Evolutionary conservation across 2,113 vertebrate genomes (phyloP), one percentile per base, ranked within the genome.

Genomic region (Acrocephalus arundinaceus): DNA sequence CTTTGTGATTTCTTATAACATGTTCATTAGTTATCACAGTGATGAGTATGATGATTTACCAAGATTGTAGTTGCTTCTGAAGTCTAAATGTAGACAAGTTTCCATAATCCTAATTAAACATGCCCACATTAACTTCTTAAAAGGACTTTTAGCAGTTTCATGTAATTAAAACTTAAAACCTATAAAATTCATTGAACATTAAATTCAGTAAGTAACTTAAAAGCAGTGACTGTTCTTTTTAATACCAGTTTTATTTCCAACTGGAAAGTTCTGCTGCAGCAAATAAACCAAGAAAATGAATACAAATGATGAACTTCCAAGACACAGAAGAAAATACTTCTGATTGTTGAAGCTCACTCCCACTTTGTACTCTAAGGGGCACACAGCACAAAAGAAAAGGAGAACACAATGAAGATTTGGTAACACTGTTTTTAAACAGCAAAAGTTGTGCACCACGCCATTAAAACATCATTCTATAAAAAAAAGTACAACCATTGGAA

Each of bases 401-500:
- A 71, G 12, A 46, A 30, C 4, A 18, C 51, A 70, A 45, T 12
- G 35, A 91, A 85, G 58, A 92, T 54, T 86, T 79, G 39, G 48
- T 87, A 89, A 90, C 25, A 66, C 30, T 18, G 1, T 39, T 92
- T 93, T 80, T 93, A 62, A 84, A 85, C 33, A 90, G 63, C 14
- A 73, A 19, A 96, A 95, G 87, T 95, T 94, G 88, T 16, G 12
- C 41, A 93, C 71, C 68, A 72, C 0, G 0, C 35, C 66, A 6
- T 67, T 91, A 95, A 92, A 94, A 89, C 6, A 81, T 24, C 62
- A 86, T 94, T 91, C 78, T 62, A n/a, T 33, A 80, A 89, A 83
- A 39, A 39, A 73, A 96, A 74, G 87, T 83, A 77, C 10, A 9
- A 4, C 51, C 59, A 79, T 52, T 17, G 13, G 58, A 45, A 97